These are phyloP conservation scores for Nebria salina DNA, from an alignment of 2,888 invertebrate species.

Conservation along the genomic window DNA sequence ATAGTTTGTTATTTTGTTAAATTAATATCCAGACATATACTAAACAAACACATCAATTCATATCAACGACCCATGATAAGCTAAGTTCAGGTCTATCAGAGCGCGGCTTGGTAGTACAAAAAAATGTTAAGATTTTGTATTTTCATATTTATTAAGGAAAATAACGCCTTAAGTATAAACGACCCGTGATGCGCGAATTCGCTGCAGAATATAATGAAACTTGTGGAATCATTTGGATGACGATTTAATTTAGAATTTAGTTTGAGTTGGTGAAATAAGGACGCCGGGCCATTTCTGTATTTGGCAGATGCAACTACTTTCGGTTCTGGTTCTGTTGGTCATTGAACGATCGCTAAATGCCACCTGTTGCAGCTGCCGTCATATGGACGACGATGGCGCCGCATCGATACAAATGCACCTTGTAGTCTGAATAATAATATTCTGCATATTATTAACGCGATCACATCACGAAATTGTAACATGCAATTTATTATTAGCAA, in stretches of 20 bases:
- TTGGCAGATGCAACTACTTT: background rate
- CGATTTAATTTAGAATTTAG: background rate
- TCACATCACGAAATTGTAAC: background rate
- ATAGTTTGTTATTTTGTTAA: too few relatives aligned
- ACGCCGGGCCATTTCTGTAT: constrained; percentile 1
- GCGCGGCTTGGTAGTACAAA: too few relatives aligned
- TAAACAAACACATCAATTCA: too few relatives aligned
- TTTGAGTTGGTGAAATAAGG: background rate
- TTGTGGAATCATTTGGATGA: too few relatives aligned
- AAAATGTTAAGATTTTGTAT: too few relatives aligned
- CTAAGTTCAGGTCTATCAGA: too few relatives aligned
- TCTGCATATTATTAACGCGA: background rate
- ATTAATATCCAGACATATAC: too few relatives aligned
- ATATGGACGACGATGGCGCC: constrained; percentile 12
- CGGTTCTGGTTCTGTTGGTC: constrained; percentile 20
- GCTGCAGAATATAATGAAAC: too few relatives aligned
- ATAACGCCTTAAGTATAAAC: too few relatives aligned
- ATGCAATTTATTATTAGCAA: background rate
- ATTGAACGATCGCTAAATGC: constrained; percentile 24
- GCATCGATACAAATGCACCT: background rate
- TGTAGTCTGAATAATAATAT: background rate
- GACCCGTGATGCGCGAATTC: too few relatives aligned
- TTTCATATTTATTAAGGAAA: too few relatives aligned
- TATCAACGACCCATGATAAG: too few relatives aligned
- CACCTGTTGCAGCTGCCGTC: constrained; percentile 23